Evolutionary conservation across 2,888 invertebrate genomes (phyloP).

Genomic region (Anoplius nigerrimus): DNA sequence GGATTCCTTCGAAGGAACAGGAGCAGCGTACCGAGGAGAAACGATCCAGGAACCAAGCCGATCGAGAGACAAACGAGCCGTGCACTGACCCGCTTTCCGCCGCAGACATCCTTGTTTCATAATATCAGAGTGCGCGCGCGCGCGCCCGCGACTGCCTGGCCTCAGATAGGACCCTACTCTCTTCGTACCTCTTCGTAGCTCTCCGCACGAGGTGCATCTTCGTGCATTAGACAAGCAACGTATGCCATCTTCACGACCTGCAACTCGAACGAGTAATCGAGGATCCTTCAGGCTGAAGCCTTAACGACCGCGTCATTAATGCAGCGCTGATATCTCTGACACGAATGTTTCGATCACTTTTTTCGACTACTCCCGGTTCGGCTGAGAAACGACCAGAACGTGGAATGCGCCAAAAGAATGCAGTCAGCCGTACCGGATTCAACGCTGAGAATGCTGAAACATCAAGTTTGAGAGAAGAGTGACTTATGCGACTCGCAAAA

Average conservation of each 20-base stretch:
- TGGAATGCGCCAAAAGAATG: too few species aligned
- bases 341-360: too few species aligned
- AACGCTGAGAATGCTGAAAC: too few species aligned
- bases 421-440: too few species aligned
- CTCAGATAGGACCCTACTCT: too few species aligned
- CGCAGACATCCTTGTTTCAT: slow-evolving; percentile 67
- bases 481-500: too few species aligned
- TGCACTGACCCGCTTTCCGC: slow-evolving; percentile 66
- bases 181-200: too few species aligned
- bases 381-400: too few species aligned
- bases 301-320: not conserved
- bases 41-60: slow-evolving; percentile 60
- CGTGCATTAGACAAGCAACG: slow-evolving; percentile 43
- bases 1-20: slow-evolving; percentile 18
- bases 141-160: slow-evolving; percentile 4
- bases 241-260: slow-evolving; percentile 11
- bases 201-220: slow-evolving; percentile 36
- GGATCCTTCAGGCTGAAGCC: slow-evolving; percentile 5
- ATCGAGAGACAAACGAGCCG: slow-evolving; percentile 63
- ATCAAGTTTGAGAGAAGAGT: too few species aligned
- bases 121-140: slow-evolving; percentile 41
- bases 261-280: not conserved
- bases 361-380: too few species aligned
- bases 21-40: slow-evolving; percentile 32
- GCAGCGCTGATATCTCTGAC: too few species aligned